Percentiles rank a stretch among this genome's conserved stretches.
Evolutionary conservation across 2,113 vertebrate genomes (phyloP).

Genomic region (Dromaius novaehollandiae): DNA sequence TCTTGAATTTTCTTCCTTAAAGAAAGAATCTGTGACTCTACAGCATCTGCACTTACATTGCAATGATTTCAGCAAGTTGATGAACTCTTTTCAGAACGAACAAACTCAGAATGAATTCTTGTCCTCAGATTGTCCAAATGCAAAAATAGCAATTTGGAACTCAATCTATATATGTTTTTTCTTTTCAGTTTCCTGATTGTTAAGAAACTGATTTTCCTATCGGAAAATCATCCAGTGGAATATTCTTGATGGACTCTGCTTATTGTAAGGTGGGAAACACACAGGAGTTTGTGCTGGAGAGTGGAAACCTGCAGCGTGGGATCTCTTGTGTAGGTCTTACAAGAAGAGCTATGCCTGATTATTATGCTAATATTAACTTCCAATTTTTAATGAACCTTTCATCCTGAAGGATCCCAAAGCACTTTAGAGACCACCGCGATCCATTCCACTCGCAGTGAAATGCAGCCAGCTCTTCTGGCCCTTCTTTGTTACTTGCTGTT

Average conservation of each 20-base stretch:
- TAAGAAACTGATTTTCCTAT: not conserved
- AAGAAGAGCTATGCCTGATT: constrained; percentile 11
- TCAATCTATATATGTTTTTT: not conserved
- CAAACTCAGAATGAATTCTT: not conserved
- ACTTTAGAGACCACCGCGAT: not conserved
- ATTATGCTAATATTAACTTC: constrained; percentile 54
- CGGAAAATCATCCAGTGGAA: constrained; percentile 12
- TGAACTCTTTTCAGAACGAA: not conserved
- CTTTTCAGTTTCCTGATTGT: not conserved
- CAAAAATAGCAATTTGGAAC: not conserved
- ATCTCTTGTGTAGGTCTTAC: not conserved
- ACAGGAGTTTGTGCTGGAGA: not conserved
- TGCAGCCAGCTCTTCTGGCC: not conserved
- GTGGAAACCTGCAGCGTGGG: constrained; percentile 15
- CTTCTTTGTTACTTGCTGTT: not conserved
- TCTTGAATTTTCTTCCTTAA: not conserved
- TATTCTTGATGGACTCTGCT: not conserved
- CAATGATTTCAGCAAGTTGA: not conserved
- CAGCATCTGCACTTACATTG: not conserved
- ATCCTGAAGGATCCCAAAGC: constrained; percentile 36
- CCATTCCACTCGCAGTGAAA: not conserved
- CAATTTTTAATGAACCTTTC: constrained; percentile 27
- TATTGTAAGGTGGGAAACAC: not conserved
- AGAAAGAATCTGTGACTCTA: not conserved
- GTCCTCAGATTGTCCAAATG: not conserved